Conservation (phyloP, 2,113 vertebrate genomes). For the Notechis scutatus region DNA sequence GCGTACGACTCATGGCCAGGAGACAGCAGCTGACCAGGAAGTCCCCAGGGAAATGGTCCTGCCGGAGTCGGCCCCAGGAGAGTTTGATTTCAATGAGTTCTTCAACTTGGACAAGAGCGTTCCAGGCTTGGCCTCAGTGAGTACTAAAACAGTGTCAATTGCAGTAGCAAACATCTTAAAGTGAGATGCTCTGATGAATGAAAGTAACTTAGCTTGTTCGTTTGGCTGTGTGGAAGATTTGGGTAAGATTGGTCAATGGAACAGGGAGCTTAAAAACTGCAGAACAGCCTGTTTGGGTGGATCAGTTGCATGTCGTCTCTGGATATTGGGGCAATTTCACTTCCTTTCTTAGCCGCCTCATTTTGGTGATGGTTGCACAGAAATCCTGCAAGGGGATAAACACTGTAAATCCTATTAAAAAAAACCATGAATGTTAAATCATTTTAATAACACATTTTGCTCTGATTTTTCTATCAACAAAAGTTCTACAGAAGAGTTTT, state of each 20-base stretch:
- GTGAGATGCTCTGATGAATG: background rate
- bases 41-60: slow-evolving; percentile 84
- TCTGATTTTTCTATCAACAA: background rate
- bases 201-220: background rate
- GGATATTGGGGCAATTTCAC: too few species aligned
- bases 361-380: background rate
- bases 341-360: background rate
- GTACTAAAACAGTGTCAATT: slow-evolving; percentile 44
- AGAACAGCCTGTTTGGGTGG: background rate
- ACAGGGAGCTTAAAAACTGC: too few species aligned
- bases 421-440: background rate
- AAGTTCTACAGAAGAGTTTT: background rate
- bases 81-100: slow-evolving; percentile 98
- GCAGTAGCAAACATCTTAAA: background rate
- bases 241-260: background rate
- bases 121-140: slow-evolving; percentile 95
- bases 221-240: background rate
- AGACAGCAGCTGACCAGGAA: slow-evolving; percentile 86
- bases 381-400: background rate
- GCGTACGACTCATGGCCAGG: slow-evolving; percentile 66
- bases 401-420: background rate
- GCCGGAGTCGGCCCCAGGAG: slow-evolving; percentile 84
- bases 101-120: slow-evolving; percentile 97
- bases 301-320: background rate
- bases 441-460: too few species aligned